Evolutionary conservation across 2,797 vertebrate genomes (phyloP), one percentile per base, ranked within the genome.

Genomic region (Danio aesculapii): DNA sequence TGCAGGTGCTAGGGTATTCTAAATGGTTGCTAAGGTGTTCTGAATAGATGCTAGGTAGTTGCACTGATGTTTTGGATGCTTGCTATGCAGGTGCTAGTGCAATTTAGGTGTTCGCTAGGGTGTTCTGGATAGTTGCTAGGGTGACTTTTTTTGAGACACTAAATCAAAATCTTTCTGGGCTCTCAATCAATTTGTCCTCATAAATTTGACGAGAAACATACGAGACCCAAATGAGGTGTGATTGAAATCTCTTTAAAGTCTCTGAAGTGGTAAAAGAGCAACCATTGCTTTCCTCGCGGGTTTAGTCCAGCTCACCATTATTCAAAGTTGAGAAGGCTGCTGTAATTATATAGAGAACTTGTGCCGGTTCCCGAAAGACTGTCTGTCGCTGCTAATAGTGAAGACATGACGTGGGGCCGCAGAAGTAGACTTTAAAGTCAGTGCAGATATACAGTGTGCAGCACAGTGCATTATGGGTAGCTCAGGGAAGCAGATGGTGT

Each of bases 401-500:
- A 17, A 62, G 12, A 19, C 14, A 14, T 53, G 67, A 30, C 4
- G 49, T 17, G 41, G 68, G 19, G 8, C 44, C 3, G 3, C 64
- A 50, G 55, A 50, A 59, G 55, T 43, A 58, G 43, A 17, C 46
- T 47, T 49, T 74, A 50, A 50, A 49, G 59, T 44, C 59, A 79
- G 52, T 49, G 62, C 46, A 71, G 50, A 84, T 87, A 46, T 46
- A 59, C 43, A 21, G 55, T 3, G 14, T 47, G 13, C 79, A 30
- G 70, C 72, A 53, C 4, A 39, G 59, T 70, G 85, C 77, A 88
- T 84, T 80, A n/a, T 80, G 88, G 87, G 89, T 70, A 70, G 63
- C 11, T 17, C 9, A 30, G 83, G 84, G 86, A 86, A 85, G 86
- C 87, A 89, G 84, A 83, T 87, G 84, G 79, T 85, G 86, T 79